Base-by-base conservation (phyloP, 2,797 vertebrate genomes). In the Hozukius guyotensis region DNA sequence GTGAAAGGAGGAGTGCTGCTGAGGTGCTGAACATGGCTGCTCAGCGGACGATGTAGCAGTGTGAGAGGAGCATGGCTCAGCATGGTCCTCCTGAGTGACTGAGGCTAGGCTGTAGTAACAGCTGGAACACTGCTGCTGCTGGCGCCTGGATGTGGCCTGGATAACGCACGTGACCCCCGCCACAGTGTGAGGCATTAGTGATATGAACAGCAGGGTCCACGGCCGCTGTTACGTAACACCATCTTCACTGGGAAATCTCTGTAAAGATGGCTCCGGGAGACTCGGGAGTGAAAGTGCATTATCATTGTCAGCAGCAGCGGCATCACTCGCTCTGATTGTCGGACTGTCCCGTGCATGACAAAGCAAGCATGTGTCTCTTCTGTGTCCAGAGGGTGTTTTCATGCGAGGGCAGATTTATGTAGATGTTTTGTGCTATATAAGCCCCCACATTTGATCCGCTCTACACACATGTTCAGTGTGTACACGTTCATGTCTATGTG, bases 131-230 rank as follows among this genome's bases (percentile, higher is more conserved):
- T 83, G 91, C 89, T 91, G 85, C 93, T 90, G 84, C 88, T 91
- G 84, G 90, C 88, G 91, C 90, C 92, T 91, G 89, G 82, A 90
- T 85, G 87, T 91, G 90, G 92, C 93, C 94, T 93, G 93, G 90
- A 91, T 85, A 89, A 87, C 72, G 90, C 94, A 94, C 84, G 91
- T 95, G 94, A 94, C 93, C 86, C 83, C 42, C 34, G 49, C 87
- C 88, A 87, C 88, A 88, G 93, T 88, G 86, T 90, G 85, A 93
- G 93, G 93, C 93, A 94, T 95, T 95, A 95, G 94, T 91, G 91
- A 94, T 93, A 86, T 93, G 93, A 95, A 94, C 94, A 94, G 94
- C 94, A 94, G 93, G 91, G 92, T 91, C 85, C 86, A 80, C 73
- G 79, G 84, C 78, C 14, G 55, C 83, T 85, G 82, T 95, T 93